A percentile compares a stretch with the other conserved stretches of the same genome.
phyloP scores from a whole-genome alignment of 2,888 invertebrate species.

The Nymphalis polychloros region DNA sequence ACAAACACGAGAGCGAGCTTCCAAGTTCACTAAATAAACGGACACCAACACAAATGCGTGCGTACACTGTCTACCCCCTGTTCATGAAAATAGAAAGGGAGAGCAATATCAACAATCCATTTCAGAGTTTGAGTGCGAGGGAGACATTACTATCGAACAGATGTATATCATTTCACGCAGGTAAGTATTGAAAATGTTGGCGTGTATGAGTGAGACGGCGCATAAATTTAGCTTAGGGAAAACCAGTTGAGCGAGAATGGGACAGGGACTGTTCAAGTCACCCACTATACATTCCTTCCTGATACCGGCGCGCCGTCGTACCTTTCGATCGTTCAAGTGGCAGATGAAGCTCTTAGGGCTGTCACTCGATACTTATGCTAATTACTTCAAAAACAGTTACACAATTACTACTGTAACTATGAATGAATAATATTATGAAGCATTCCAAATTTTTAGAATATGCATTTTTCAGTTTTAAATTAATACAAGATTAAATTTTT shows the following conservation, averaged over 20 bases:
- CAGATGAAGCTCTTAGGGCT: constrained; percentile 81
- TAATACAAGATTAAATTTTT: too few species aligned
- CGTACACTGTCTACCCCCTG: constrained; percentile 79
- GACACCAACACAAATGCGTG: constrained; percentile 77
- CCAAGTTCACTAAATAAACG: constrained; percentile 83
- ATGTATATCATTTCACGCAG: constrained; percentile 82
- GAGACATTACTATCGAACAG: constrained; percentile 73
- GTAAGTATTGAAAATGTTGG: constrained; percentile 81
- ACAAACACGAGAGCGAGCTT: constrained; percentile 79
- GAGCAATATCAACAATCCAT: constrained; percentile 78
- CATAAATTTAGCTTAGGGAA: constrained; percentile 74
- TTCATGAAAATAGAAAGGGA: constrained; percentile 75
- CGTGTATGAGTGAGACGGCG: constrained; percentile 73
- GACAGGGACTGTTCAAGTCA: constrained; percentile 79
- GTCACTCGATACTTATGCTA: constrained; percentile 54
- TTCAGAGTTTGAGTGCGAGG: constrained; percentile 53
- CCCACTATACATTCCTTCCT: constrained; percentile 82
- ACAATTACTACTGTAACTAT: background rate
- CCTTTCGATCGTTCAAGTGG: constrained; percentile 83
- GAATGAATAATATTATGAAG: too few species aligned
- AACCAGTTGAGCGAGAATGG: constrained; percentile 72
- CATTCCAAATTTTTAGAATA: too few species aligned
- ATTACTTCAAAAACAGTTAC: constrained; percentile 20
- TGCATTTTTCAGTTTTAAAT: too few species aligned
- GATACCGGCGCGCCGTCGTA: constrained; percentile 77